phyloP scores from a whole-genome alignment of 2,888 invertebrate genomes.

The Rhodophaea formosa region DNA sequence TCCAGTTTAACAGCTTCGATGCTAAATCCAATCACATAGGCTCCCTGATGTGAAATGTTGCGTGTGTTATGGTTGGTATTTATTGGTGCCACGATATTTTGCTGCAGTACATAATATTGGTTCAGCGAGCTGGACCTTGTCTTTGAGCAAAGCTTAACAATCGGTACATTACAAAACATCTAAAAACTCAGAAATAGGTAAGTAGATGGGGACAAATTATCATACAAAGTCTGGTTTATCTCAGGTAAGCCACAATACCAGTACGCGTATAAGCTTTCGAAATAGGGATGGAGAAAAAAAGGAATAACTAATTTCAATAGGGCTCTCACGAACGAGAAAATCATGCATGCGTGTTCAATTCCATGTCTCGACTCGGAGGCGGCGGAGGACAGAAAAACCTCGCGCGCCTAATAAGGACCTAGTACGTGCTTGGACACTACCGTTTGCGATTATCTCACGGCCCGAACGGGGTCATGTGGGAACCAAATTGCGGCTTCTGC shows the following conservation, averaged over 20 bases:
- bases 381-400: slow-evolving; percentile 56
- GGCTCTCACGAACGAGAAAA: slow-evolving; percentile 44
- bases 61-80: too few relatives aligned
- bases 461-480: slow-evolving; percentile 70
- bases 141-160: too few relatives aligned
- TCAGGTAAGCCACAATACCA: not conserved
- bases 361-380: slow-evolving; percentile 45
- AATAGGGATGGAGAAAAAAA: not conserved
- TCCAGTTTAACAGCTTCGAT: not conserved
- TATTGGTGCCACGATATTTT: too few relatives aligned
- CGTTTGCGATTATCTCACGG: slow-evolving; percentile 77
- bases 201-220: not conserved
- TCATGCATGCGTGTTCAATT: slow-evolving; percentile 58
- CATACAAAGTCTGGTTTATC: not conserved
- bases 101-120: too few relatives aligned
- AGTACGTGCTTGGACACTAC: slow-evolving; percentile 73
- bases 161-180: too few relatives aligned
- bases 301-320: slow-evolving; percentile 37
- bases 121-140: too few relatives aligned
- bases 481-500: slow-evolving; percentile 63
- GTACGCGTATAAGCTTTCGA: not conserved
- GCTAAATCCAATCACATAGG: too few relatives aligned
- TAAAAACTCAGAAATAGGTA: too few relatives aligned
- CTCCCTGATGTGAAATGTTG: too few relatives aligned
- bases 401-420: slow-evolving; percentile 67